These are phyloP conservation scores for Danio jaintianensis DNA, from an alignment of 2,797 vertebrate species.

Conservation along the genomic window DNA sequence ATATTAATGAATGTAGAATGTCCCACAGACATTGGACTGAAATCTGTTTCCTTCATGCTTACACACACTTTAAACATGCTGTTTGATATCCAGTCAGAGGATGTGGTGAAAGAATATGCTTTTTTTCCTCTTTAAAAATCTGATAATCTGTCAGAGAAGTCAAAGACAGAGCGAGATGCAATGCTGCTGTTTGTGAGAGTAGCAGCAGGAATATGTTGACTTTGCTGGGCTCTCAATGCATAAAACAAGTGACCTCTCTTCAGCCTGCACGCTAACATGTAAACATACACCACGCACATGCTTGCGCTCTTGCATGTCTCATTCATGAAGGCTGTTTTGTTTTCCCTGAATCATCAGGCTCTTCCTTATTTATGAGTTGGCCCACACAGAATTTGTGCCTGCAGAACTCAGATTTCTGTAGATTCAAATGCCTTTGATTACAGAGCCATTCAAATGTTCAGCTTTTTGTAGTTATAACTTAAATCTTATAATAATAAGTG, in stretches of 20 bases:
- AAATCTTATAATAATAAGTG: no score
- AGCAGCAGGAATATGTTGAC: conserved; percentile 42
- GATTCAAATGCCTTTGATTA: neutral
- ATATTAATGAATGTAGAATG: neutral
- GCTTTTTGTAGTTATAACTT: neutral
- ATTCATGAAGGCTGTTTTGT: conserved; percentile 22
- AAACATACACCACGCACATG: conserved; percentile 4
- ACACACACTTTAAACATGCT: neutral
- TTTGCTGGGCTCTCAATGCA: conserved; percentile 16
- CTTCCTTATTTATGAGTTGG: conserved; percentile 7
- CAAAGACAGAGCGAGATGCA: conserved; percentile 17
- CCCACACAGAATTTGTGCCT: neutral
- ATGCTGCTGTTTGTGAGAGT: conserved; percentile 8
- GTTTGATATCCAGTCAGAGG: conserved; percentile 29
- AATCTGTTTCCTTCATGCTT: neutral
- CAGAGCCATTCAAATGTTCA: neutral
- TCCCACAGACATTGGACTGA: neutral
- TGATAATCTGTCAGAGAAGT: conserved; percentile 15
- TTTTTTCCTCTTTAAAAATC: neutral
- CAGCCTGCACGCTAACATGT: neutral
- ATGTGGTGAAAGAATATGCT: conserved; percentile 25
- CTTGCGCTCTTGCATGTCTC: neutral
- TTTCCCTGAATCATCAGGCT: conserved; percentile 10
- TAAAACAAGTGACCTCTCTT: conserved; percentile 35
- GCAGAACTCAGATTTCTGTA: neutral